Base-by-base conservation (phyloP, 2,113 vertebrate genomes). In the Paracanthobrama guichenoti region DNA sequence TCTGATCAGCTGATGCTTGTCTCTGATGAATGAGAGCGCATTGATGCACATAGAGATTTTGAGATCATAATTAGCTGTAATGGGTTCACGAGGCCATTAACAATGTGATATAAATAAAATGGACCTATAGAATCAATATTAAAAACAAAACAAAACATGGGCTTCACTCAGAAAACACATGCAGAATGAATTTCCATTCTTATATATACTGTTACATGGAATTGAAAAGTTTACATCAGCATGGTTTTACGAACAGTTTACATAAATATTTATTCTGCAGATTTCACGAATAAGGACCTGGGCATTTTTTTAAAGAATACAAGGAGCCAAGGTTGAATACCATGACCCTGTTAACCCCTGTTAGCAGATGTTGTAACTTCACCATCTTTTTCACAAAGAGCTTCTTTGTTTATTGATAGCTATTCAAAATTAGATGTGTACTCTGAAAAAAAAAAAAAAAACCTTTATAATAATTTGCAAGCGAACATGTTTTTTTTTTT, bases 1-100 rank as follows among this genome's bases (percentile, higher is more conserved):
- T 85, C 84, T 72, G 81, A 86, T 84, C 59, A 86, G 81, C 53
- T 39, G 53, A 78, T 3, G 10, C 64, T 42, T 64, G 24, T 44
- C 7, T 69, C 24, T 67, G 69, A 88, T 78, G 48, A 83, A 82
- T 20, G 80, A 74, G 13, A 44, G 55, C 44, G 3, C 62, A 74
- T 22, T 81, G 9, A 50, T 55, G 18, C 22, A 57, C 9, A 50
- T 76, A 9, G 55, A 85, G 44, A 66, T 87, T 82, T 76, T 71
- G 44, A 85, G 42, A 82, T 85, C 79, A 28, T 74, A 62, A 81
- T 81, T 76, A 86, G 62, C 42, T 77, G 48, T 81, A 81, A 88
- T 80, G 77, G 77, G 69, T 64, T n/a, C 60, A 24, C 50, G 77
- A 81, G 62, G 9, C 3, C 20, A 46, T 80, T 71, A 59, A n/a